Conservation (phyloP, 1,140 invertebrate genomes). For the Aphelinus atriplicis region DNA sequence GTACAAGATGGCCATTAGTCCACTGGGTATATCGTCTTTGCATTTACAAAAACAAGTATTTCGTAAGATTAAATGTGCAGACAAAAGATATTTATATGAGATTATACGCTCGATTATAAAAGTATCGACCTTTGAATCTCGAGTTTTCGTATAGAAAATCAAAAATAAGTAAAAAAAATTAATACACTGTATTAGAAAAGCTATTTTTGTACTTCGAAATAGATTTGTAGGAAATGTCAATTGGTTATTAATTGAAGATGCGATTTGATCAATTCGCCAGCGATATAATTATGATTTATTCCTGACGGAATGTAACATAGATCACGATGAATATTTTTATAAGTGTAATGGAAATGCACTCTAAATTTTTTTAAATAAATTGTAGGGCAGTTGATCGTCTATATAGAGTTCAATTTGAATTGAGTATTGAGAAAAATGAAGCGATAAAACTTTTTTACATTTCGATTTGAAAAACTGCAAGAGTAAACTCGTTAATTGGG, state of each 20-base stretch:
- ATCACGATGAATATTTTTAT: conserved; percentile 39
- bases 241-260: conserved; percentile 25
- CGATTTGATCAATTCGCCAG: conserved; percentile 13
- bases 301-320: conserved; percentile 15
- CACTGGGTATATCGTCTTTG: conserved; percentile 17
- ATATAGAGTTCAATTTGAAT: background rate
- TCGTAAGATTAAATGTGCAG: conserved; percentile 11
- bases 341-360: conserved; percentile 31
- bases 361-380: conserved; percentile 23
- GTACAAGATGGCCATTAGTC: conserved; percentile 17
- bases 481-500: conserved; percentile 28
- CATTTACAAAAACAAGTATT: conserved; percentile 19
- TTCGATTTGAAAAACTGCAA: background rate
- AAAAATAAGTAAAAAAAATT: conserved; percentile 20
- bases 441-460: conserved; percentile 14
- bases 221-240: conserved; percentile 29
- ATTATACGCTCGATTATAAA: conserved; percentile 28
- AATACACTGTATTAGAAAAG: conserved; percentile 25
- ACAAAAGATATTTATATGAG: conserved; percentile 20
- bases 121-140: conserved; percentile 33
- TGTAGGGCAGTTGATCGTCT: conserved; percentile 6
- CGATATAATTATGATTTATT: conserved; percentile 1
- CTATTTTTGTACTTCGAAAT: conserved; percentile 36
- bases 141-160: conserved; percentile 20
- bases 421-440: background rate